phyloP scores from a whole-genome alignment of 2,113 vertebrate genomes.

The Phalacrocorax carbo region DNA sequence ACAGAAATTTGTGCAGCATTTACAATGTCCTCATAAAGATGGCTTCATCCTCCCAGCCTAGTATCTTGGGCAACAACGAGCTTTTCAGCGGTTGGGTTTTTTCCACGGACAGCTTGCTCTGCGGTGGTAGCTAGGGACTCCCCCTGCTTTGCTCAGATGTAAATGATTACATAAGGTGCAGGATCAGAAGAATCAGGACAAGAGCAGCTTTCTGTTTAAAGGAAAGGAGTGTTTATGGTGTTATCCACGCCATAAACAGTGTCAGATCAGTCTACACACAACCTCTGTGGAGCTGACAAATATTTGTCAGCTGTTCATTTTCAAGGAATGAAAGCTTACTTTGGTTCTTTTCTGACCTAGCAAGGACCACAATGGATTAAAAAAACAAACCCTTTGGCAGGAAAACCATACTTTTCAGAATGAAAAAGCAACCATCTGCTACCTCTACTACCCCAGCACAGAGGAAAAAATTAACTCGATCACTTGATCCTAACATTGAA shows the following conservation, averaged over 20 bases:
- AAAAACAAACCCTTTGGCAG: not conserved
- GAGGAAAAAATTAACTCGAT: not conserved
- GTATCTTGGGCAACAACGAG: not conserved
- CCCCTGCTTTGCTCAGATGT: not conserved
- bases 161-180: not conserved
- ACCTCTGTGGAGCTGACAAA: not conserved
- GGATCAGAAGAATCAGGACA: not conserved
- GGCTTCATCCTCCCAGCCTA: not conserved
- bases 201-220: not conserved
- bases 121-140: not conserved
- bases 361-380: not conserved
- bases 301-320: not conserved
- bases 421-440: not conserved
- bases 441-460: not conserved
- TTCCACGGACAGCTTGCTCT: rapidly evolving
- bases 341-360: not conserved
- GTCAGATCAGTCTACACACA: not conserved
- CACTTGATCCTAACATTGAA: not conserved
- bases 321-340: not conserved
- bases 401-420: not conserved
- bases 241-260: not conserved
- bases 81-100: not conserved
- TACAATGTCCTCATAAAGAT: not conserved
- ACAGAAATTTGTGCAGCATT: not conserved
- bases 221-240: not conserved